Evolutionary conservation across 2,797 vertebrate genomes (phyloP), one percentile per base, ranked within the genome.

Genomic region (Graptemys geographica): DNA sequence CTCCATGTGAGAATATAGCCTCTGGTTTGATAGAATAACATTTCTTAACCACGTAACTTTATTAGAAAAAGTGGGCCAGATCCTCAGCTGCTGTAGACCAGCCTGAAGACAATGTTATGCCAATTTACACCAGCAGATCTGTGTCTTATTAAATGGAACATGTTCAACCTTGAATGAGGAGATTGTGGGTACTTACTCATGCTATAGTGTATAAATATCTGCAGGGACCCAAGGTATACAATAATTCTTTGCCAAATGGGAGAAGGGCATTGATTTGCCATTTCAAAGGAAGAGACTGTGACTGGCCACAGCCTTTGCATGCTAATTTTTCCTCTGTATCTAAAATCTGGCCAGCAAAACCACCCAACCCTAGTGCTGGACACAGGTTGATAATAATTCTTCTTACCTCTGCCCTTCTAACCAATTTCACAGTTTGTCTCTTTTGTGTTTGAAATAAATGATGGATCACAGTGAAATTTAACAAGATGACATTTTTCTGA

Each of bases 361-460:
- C 23, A 18, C 13, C 11, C 19, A n/a, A 33, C 59, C 0, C 5
- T 27, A 9, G 4, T 4, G 53, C 4, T 31, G 57, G 15, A 16
- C 25, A 47, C 41, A 76, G 74, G 12, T 27, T 27, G 74, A 49
- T 76, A 6, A 72, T 37, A 47, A 8, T 49, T 76, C 23, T 47
- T 47, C 74, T 28, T 76, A 15, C 25, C 25, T 76, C 6, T 47
- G 44, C 44, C 25, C 44, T 47, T 74, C 72, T 44, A 47, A 76
- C 25, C 41, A 76, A 76, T 15, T 76, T 47, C 44, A 47, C 44
- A 47, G 23, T 72, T 76, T 47, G 74, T 76, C 74, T 76, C 44
- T 76, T 59, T 69, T 21, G 27, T 5, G 27, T 44, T 47, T 8
- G 25, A 76, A 76, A 44, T 76, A 76, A 16, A 76, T 76, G 74